Conservation (phyloP, 2,113 vertebrate species). For the Stigmatopora argus region DNA sequence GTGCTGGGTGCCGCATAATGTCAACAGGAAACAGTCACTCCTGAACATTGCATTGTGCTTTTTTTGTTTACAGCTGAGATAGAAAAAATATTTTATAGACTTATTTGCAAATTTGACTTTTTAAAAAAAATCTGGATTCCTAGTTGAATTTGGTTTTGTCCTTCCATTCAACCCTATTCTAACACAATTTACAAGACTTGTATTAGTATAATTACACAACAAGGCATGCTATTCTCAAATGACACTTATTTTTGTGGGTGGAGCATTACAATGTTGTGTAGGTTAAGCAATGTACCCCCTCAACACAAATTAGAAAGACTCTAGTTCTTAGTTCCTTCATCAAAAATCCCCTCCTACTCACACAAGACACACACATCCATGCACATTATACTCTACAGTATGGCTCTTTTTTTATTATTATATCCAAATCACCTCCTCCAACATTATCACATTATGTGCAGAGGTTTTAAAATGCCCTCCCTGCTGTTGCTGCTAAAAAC, state of each 20-base stretch:
- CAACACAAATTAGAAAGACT: constrained; percentile 56
- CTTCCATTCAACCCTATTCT: neutral
- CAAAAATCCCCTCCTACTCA: neutral
- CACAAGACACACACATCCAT: constrained; percentile 6
- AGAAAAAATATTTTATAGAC: constrained; percentile 12
- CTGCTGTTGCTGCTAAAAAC: constrained; percentile 39
- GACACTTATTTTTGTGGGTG: constrained; percentile 50
- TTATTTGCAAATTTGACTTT: neutral
- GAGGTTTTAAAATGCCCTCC: constrained; percentile 26
- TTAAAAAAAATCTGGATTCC: constrained; percentile 14
- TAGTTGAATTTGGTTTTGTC: constrained; percentile 3
- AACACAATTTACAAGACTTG: constrained; percentile 28
- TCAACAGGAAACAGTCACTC: constrained; percentile 47
- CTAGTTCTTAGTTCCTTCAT: constrained; percentile 35
- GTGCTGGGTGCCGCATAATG: constrained; percentile 56
- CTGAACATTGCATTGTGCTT: constrained; percentile 34
- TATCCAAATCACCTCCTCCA: constrained; percentile 18
- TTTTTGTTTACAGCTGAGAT: constrained; percentile 30
- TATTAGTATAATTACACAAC: constrained; percentile 49
- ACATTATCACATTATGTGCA: constrained; percentile 19
- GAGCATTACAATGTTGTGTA: constrained; percentile 41
- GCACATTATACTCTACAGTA: constrained; percentile 5
- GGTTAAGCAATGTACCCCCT: constrained; percentile 54
- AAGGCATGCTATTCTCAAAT: constrained; percentile 46
- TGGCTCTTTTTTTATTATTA: constrained; percentile 5